These are phyloP conservation scores for Bovichtus diacanthus DNA, from an alignment of 2,797 vertebrate genomes.

Conservation along the genomic window DNA sequence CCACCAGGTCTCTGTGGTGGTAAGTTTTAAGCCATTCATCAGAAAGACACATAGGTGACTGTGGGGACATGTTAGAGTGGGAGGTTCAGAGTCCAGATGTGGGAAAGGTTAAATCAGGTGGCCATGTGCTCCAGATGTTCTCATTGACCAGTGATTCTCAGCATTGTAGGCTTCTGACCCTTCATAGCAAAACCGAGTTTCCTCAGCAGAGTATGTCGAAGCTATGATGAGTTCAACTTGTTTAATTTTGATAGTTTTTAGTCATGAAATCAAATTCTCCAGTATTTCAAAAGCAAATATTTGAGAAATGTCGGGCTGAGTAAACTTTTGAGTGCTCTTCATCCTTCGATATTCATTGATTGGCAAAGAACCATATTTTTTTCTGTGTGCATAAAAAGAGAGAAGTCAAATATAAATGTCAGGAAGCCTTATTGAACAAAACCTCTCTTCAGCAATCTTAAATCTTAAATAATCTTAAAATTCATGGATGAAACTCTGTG, in stretches of 20 bases:
- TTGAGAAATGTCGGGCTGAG: background rate
- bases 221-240: too few relatives aligned
- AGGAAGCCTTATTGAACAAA: background rate
- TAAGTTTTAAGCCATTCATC: conserved; percentile 77
- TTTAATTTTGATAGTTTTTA: too few relatives aligned
- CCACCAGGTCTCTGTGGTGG: conserved; percentile 93
- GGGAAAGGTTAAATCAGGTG: fast-evolving
- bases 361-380: background rate
- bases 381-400: background rate
- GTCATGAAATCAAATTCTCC: background rate
- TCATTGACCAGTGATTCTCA: too few relatives aligned
- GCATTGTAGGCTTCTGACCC: too few relatives aligned
- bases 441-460: background rate
- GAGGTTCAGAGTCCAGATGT: background rate
- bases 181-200: too few relatives aligned
- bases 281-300: background rate
- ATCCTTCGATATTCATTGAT: too few relatives aligned
- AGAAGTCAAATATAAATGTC: background rate
- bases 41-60: background rate
- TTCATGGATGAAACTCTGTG: background rate
- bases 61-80: background rate
- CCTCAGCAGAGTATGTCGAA: too few relatives aligned
- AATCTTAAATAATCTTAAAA: background rate
- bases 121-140: too few relatives aligned
- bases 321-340: too few relatives aligned